phyloP scores from a whole-genome alignment of 2,113 vertebrate species.

The Petromus typicus region DNA sequence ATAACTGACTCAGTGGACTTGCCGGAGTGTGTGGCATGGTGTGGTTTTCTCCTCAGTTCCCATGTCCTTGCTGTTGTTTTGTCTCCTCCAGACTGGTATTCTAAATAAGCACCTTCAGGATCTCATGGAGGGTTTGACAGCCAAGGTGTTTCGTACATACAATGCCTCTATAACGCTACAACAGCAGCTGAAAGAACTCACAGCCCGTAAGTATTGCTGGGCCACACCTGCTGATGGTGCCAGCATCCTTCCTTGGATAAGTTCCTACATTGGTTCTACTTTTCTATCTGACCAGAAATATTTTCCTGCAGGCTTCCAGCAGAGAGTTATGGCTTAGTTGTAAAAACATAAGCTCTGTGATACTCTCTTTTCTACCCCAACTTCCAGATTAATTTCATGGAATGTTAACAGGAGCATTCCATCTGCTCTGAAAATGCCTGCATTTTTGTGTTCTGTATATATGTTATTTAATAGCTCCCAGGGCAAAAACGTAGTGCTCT shows the following conservation, averaged over 20 bases:
- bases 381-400: slow-evolving; percentile 22
- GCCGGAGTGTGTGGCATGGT: not conserved
- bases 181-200: slow-evolving; percentile 93
- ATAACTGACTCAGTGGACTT: not conserved
- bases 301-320: not conserved
- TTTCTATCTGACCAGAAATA: not conserved
- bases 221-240: not conserved
- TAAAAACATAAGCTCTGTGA: not conserved
- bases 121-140: slow-evolving; percentile 98
- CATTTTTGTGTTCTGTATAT: slow-evolving; percentile 57
- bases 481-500: slow-evolving; percentile 6
- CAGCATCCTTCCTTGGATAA: not conserved
- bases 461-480: slow-evolving; percentile 55
- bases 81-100: slow-evolving; percentile 93
- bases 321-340: not conserved
- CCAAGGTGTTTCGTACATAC: slow-evolving; percentile 99
- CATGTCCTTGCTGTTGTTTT: slow-evolving; percentile 53
- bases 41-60: slow-evolving; percentile 20
- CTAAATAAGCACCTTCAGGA: slow-evolving; percentile 99
- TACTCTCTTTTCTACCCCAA: not conserved
- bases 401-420: slow-evolving; percentile 28
- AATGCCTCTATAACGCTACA: slow-evolving; percentile 99
- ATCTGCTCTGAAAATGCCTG: slow-evolving; percentile 40
- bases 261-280: not conserved
- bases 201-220: slow-evolving; percentile 90